Base-by-base conservation (phyloP, 2,888 invertebrate genomes). In the Bugulina stolonifera region DNA sequence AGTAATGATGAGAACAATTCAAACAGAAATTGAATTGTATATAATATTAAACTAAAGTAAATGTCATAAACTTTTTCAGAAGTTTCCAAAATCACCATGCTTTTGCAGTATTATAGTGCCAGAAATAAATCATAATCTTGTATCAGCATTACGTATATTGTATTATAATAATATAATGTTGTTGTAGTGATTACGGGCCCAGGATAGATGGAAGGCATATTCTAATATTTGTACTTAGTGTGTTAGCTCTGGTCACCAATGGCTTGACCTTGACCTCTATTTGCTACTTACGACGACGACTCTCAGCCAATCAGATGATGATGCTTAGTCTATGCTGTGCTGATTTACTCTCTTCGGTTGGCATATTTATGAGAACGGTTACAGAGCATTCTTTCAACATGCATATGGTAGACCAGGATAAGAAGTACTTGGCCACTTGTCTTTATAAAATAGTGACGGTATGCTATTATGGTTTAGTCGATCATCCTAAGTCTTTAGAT, bases 241-340 rank as follows among this genome's bases (percentile, higher is more conserved):
- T 70, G 5, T 18, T 32, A 23, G 70, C 70, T 2, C 23, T 25
- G 3, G 25, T 70, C 2, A 54, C 52, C 35, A 70, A 70, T 23
- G 23, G 52, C n/a, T 25, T 54, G n/a, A 32, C 70, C 2, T 23
- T 70, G n/a, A 23, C n/a, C 10, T 35, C 70, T 10, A 70, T 70
- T 54, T 54, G 70, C 70, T n/a, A n/a, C 10, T 43, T 70, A 14
- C 2, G 70, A 27, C 35, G 55, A 1, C 35, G 69, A 22, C 69
- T 75, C 18, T 72, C 74, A 22, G 73, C 75, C 57, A 75, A 75
- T 54, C 73, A 73, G 18, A 52, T 73, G 2, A 69, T 75, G 1
- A 73, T 75, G 34, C 69, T 72, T 29, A 75, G 75, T 52, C 71
- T 75, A 18, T 73, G 73, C 34, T 54, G 72, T 32, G 73, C 74